Percentiles rank a stretch among this genome's conserved stretches.
Evolutionary conservation across 1,140 invertebrate genomes (phyloP).

Genomic region (Saxidomus purpurata): DNA sequence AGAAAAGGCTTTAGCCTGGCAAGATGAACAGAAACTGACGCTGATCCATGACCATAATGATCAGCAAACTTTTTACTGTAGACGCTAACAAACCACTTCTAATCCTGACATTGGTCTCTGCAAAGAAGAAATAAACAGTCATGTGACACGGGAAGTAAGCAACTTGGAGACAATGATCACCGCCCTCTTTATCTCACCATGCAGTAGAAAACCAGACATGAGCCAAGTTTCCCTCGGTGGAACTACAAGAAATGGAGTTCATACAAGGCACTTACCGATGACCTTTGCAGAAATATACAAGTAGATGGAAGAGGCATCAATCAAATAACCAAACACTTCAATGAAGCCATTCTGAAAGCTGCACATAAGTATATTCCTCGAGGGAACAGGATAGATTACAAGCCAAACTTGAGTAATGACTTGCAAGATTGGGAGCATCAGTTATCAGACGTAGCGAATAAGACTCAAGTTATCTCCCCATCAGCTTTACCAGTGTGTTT

Average conservation of each 20-base stretch:
- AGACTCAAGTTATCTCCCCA: not conserved
- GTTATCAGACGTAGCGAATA: conserved; percentile 42
- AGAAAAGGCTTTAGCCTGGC: too few relatives aligned
- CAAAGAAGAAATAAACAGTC: conserved; percentile 42
- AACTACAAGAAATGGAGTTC: conserved; percentile 62
- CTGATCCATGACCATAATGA: conserved; percentile 28
- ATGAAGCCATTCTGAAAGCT: conserved; percentile 26
- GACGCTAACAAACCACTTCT: conserved; percentile 58
- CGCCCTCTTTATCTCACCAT: not conserved
- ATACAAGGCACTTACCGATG: not conserved
- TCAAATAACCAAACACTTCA: conserved; percentile 29
- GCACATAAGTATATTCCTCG: conserved; percentile 53
- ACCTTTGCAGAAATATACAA: conserved; percentile 1
- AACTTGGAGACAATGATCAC: conserved; percentile 56
- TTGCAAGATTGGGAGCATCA: conserved; percentile 34
- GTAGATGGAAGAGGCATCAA: not conserved
- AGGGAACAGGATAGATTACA: conserved; percentile 45
- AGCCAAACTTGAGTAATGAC: conserved; percentile 61
- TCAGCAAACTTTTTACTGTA: conserved; percentile 53
- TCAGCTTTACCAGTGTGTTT: not conserved
- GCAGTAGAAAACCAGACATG: not conserved
- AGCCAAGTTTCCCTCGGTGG: conserved; percentile 28
- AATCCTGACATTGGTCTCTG: conserved; percentile 61
- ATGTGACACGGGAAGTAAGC: conserved; percentile 13
- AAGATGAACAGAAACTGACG: too few relatives aligned